phyloP scores from a whole-genome alignment of 1,140 invertebrate species.

The Diploscapter pachys region DNA sequence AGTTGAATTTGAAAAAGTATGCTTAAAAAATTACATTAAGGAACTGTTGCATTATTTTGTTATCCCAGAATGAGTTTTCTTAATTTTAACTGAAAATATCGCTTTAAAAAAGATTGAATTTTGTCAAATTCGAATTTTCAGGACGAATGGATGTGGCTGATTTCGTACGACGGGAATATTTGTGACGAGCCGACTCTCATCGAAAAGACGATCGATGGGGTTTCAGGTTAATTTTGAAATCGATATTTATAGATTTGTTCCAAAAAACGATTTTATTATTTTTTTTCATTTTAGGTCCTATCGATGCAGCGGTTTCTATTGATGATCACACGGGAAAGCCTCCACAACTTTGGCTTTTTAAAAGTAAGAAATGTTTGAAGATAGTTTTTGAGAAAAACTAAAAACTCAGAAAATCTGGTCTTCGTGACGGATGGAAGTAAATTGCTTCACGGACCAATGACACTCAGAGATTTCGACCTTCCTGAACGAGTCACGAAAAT shows the following conservation, averaged over 20 bases:
- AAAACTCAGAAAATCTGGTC: too few relatives aligned
- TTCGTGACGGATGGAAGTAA: not conserved
- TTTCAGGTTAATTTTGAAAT: not conserved
- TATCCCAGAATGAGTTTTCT: too few relatives aligned
- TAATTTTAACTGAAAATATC: too few relatives aligned
- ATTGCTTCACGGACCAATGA: not conserved
- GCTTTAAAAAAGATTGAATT: too few relatives aligned
- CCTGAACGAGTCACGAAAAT: not conserved
- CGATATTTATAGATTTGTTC: too few relatives aligned
- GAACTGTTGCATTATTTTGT: too few relatives aligned
- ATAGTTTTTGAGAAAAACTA: too few relatives aligned
- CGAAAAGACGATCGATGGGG: not conserved
- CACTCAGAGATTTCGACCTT: not conserved
- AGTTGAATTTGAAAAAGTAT: too few relatives aligned
- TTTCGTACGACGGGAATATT: not conserved
- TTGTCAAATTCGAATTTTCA: not conserved
- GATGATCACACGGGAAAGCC: not conserved
- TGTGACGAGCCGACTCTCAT: not conserved
- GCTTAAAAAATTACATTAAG: too few relatives aligned
- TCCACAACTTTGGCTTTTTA: constrained; percentile 6
- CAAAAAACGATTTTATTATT: too few relatives aligned
- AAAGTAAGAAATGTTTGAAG: not conserved
- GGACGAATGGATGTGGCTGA: constrained; percentile 16
- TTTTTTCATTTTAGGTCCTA: not conserved
- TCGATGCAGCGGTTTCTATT: constrained; percentile 12